Evolutionary conservation across 2,797 vertebrate species (phyloP), one percentile per base, ranked within the genome.

Genomic region (Peromyscus nudipes): DNA sequence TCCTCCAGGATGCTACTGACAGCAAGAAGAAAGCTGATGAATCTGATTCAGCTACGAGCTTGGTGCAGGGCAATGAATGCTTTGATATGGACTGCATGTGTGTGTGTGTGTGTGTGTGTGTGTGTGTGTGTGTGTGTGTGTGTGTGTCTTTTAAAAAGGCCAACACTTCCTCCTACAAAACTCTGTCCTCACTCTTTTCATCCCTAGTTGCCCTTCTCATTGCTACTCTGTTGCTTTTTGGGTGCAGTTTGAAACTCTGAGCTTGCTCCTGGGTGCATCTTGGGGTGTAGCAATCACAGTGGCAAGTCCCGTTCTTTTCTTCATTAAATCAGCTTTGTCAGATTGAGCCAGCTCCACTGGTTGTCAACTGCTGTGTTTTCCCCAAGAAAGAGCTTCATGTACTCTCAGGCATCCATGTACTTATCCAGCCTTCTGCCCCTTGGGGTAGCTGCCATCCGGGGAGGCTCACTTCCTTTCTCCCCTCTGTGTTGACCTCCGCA

Each of bases 191-290:
- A 49, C 69, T 55, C 13, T 43, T 40, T 34, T 64, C 25, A 31
- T 5, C 1, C n/a, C 40, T 34, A 81, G 1, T 79, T 34, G 31
- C 27, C 29, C 0, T 16, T 31, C 40, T 16, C 82, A 40, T 60
- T 81, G 43, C 83, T n/a, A n/a, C 21, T 43, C 11, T 27, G 10
- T 90, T 89, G 69, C 65, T 85, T 92, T 92, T 91, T 55, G 81
- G 76, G 46, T 25, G 60, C 19, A 43, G 7, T 69, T 82, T 49
- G 62, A 79, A 52, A 90, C 31, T 87, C 86, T 46, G 64, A 71
- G 25, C 49, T 84, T 86, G 73, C 34, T 92, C 73, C 37, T 64
- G 43, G 52, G 17, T 71, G 13, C 7, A 12, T 62, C 77, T 62
- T 69, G 69, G 37, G 34, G 12, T 25, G 10, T 5, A n/a, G 37